Base-by-base conservation (phyloP, 2,113 vertebrate genomes). In the Lepus europaeus region DNA sequence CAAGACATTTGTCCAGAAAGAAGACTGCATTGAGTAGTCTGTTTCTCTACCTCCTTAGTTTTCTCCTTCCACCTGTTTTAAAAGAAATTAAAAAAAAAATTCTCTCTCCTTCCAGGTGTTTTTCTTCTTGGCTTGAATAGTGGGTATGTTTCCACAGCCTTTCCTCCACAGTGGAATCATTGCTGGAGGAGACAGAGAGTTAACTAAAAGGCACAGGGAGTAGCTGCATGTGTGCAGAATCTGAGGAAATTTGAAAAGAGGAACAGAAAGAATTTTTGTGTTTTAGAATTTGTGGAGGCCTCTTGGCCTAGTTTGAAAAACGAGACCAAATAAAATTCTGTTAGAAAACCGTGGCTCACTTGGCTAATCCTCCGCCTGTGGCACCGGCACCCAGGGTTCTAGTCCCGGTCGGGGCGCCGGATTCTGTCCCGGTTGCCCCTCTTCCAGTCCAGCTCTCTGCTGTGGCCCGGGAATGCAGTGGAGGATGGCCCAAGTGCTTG, bases 171-270 rank as follows among this genome's bases (percentile, higher is more conserved):
- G 51, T 51, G 29, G 85, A 88, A 82, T 64, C 77, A 78, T 69
- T 33, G n/a, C 16, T 82, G 45, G 56, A 78, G n/a, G 36, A 76
- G 61, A 84, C 66, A 74, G 39, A 49, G 59, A 49, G 63, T 74
- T 86, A 90, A 82, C 29, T 80, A 79, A 87, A 95, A 93, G 64
- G 70, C 63, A 85, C 31, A 61, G 6, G 66, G 29, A 89, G 20
- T 49, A 53, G 3, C n/a, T 51, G 16, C 19, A 6, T 85, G 23
- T 85, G 70, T 87, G 49, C 29, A 74, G 87, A 84, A 39, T 92
- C 70, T 88, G 77, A 70, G 82, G 49, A 89, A 72, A 73, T 83
- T 68, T 93, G 59, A 93, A 64, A 96, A 95, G 53, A 96, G 74
- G 9, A 79, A 33, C 31, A 80, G 85, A 81, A 92, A 93, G 12